A percentile compares a stretch with the other conserved stretches of the same genome.
phyloP scores from a whole-genome alignment of 2,888 invertebrate genomes.

The Agriopis leucophaearia region DNA sequence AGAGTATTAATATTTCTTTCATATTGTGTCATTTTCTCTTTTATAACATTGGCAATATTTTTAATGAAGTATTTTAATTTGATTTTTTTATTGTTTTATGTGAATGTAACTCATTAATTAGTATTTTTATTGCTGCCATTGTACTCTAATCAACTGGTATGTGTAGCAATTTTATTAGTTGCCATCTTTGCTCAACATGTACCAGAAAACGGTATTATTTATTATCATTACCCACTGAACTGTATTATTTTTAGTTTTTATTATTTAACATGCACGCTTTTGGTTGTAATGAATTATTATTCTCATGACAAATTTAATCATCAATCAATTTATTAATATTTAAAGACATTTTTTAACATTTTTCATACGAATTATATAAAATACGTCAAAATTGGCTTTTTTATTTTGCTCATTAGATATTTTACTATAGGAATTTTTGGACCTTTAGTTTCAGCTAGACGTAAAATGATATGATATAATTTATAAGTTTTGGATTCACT shows the following conservation, averaged over 20 bases:
- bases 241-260: conserved; percentile 40
- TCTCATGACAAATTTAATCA: conserved; percentile 71
- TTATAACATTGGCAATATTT: conserved; percentile 54
- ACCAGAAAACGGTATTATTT: conserved; percentile 45
- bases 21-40: conserved; percentile 55
- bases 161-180: conserved; percentile 32
- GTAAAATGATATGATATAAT: conserved; percentile 4
- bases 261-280: conserved; percentile 58
- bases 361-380: conserved; percentile 83
- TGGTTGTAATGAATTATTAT: conserved; percentile 62
- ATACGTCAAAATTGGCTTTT: conserved; percentile 63
- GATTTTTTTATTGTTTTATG: conserved; percentile 50
- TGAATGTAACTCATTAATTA: conserved; percentile 41
- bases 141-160: conserved; percentile 41
- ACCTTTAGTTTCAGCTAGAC: conserved; percentile 17
- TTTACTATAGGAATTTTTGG: background rate
- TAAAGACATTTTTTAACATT: conserved; percentile 83
- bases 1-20: conserved; percentile 76
- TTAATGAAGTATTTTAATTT: conserved; percentile 54
- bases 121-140: conserved; percentile 52
- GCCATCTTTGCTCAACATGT: conserved; percentile 30
- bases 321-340: conserved; percentile 70
- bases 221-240: conserved; percentile 44
- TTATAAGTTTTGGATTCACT: conserved; percentile 1
- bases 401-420: conserved; percentile 44